Evolutionary conservation across 1,140 invertebrate genomes (phyloP).

Genomic region (Drosophila littoralis): DNA sequence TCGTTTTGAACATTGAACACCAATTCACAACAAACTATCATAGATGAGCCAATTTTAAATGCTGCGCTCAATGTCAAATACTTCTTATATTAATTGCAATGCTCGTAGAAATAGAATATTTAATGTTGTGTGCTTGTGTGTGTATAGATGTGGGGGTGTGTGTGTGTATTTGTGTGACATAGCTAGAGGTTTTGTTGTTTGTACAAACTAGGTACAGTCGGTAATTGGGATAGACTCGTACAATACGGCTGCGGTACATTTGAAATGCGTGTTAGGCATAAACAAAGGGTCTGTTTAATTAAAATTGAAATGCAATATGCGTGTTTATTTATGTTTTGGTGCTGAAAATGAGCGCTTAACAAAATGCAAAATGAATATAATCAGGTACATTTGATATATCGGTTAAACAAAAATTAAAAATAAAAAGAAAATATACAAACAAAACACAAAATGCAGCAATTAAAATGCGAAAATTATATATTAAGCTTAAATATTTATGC

Average conservation of each 20-base stretch:
- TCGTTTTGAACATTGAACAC: slow-evolving; percentile 66
- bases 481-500: slow-evolving; percentile 46
- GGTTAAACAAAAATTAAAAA: slow-evolving; percentile 55
- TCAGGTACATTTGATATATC: slow-evolving; percentile 83
- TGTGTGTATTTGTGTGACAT: slow-evolving; percentile 37
- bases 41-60: slow-evolving; percentile 35
- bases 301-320: slow-evolving; percentile 23
- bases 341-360: slow-evolving; percentile 53
- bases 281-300: slow-evolving; percentile 41
- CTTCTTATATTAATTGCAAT: slow-evolving; percentile 34
- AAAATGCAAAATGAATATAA: slow-evolving; percentile 82
- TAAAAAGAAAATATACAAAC: slow-evolving; percentile 29
- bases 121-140: slow-evolving; percentile 18
- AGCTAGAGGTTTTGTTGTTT: slow-evolving; percentile 57
- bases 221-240: slow-evolving; percentile 54
- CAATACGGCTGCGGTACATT: slow-evolving; percentile 51
- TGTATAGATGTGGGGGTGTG: background rate
- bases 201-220: slow-evolving; percentile 70
- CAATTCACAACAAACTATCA: slow-evolving; percentile 57
- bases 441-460: slow-evolving; percentile 75
- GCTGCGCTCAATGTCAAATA: slow-evolving; percentile 26
- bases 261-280: slow-evolving; percentile 25
- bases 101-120: slow-evolving; percentile 64
- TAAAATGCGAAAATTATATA: slow-evolving; percentile 62
- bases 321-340: slow-evolving; percentile 37